Conservation (phyloP, 2,113 vertebrate genomes). For the Anoura caudifer region DNA sequence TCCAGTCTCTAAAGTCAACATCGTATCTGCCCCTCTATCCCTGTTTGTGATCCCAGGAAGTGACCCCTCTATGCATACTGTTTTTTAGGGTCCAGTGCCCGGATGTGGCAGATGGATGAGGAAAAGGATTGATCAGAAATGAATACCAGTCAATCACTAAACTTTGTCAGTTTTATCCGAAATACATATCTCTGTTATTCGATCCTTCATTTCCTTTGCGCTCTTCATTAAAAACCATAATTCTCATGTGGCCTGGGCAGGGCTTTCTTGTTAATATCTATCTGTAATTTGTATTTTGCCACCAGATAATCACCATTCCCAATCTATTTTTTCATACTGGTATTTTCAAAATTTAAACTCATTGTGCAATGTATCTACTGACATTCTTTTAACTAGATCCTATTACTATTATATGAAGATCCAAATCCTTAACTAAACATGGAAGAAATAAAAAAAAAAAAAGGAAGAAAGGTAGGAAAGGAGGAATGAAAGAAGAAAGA, state of each 20-base stretch:
- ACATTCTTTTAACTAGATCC: background rate
- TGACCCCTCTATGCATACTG: background rate
- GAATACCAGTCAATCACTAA: background rate
- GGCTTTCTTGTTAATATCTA: background rate
- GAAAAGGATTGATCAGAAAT: background rate
- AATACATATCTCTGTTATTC: background rate
- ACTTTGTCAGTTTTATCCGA: background rate
- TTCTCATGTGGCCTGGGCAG: background rate
- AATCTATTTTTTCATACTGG: background rate
- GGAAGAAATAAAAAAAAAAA: background rate
- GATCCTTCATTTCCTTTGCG: background rate
- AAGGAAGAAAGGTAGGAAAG: background rate
- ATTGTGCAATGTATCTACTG: background rate
- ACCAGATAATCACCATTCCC: background rate
- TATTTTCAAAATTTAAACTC: background rate
- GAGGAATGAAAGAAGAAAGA: background rate
- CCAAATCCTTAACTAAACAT: background rate
- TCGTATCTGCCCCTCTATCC: background rate
- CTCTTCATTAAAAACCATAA: background rate
- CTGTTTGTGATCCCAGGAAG: background rate
- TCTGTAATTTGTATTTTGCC: background rate
- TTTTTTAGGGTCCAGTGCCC: background rate
- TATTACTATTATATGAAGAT: background rate
- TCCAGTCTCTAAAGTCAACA: background rate
- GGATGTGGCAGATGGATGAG: background rate